Base-by-base conservation (phyloP, 2,888 invertebrate species). In the Eilema sororculum region DNA sequence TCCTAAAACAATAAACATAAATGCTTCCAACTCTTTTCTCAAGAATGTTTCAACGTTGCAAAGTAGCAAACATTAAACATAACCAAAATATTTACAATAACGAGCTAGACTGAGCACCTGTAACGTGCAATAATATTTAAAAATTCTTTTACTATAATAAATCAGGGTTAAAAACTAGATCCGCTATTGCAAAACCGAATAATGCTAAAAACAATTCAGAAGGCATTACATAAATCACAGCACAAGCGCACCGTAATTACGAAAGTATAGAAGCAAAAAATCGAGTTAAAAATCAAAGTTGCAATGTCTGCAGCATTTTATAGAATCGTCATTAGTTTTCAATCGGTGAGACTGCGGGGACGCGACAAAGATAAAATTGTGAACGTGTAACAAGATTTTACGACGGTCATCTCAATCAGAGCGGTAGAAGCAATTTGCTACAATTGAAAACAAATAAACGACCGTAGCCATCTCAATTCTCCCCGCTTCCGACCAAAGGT, bases 391-490 rank as follows among this genome's bases (percentile, higher is more conserved):
- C 89, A 80, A 87, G 89, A 85, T 88, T 89, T 87, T 83, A 84
- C 85, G 83, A 84, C 86, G 88, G 86, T 83, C 89, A 85, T 85
- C 89, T 89, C 91, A 89, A 91, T 91, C 90, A 89, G 87, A 86
- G 86, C 87, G 85, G 80, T 84, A 83, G 84, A 81, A 87, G 86
- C 88, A 90, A 91, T 92, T 92, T 87, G 87, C 86, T 84, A 89
- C 92, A 91, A 93, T 93, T 91, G 90, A 86, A 91, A 90, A 90
- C 88, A 92, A 93, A 92, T 92, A 91, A 90, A 89, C 86, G 87
- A 86, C 76, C 84, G 85, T 74, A 84, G 75, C 83, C 80, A 81
- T 83, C 85, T 84, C 84, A 84, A 87, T 87, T 86, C 78, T 76
- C 77, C 76, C 77, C 80, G 81, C 78, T 79, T 81, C 81, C 81